phyloP scores from a whole-genome alignment of 2,888 invertebrate species.

The Lottia gigantea region DNA sequence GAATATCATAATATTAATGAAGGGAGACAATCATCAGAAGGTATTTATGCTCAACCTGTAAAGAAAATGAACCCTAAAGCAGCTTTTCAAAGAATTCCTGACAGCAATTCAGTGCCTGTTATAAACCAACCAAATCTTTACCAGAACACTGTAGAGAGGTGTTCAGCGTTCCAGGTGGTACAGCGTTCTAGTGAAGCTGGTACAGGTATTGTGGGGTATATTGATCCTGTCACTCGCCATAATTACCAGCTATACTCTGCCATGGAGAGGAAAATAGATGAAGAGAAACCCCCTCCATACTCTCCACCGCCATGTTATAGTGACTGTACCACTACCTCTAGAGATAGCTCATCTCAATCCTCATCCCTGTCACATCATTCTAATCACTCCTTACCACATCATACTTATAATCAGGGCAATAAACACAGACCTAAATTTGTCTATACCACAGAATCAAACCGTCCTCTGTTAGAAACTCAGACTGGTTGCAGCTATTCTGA shows the following conservation, averaged over 20 bases:
- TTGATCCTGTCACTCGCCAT: not conserved
- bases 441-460: not conserved
- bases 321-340: conserved; percentile 40
- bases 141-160: not conserved
- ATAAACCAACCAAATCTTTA: not conserved
- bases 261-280: not conserved
- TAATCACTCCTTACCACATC: not conserved
- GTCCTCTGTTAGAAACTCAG: not conserved
- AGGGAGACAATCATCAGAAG: conserved; percentile 1
- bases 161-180: conserved; percentile 20
- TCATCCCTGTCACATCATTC: conserved; percentile 31
- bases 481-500: not conserved
- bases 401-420: not conserved
- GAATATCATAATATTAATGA: not conserved
- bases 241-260: not conserved
- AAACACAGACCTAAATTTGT: not conserved
- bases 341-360: conserved; percentile 39
- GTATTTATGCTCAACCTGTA: conserved; percentile 27
- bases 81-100: conserved; percentile 4
- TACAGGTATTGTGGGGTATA: conserved; percentile 1
- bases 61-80: conserved; percentile 16
- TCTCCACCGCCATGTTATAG: conserved; percentile 48
- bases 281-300: conserved; percentile 43
- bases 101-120: not conserved
- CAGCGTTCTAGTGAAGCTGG: conserved; percentile 4